phyloP scores from a whole-genome alignment of 1,140 invertebrate species.

The Drosophila eugracilis region DNA sequence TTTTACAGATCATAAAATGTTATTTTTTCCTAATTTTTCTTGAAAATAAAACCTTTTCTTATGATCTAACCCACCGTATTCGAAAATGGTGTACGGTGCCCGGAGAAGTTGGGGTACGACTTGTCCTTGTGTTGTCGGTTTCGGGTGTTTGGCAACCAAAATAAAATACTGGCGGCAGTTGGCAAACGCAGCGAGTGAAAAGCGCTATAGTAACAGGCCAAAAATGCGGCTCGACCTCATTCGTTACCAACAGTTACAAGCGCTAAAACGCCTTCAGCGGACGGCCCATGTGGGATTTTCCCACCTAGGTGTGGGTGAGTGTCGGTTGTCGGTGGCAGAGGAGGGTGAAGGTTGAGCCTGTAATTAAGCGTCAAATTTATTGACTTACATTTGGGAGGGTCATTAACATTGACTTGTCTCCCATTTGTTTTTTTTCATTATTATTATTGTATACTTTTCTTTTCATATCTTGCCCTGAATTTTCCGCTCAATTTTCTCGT shows the following conservation, averaged over 20 bases:
- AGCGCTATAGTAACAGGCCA: slow-evolving; percentile 45
- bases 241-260: slow-evolving; percentile 80
- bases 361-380: slow-evolving; percentile 54
- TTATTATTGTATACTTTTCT: slow-evolving; percentile 7
- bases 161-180: slow-evolving; percentile 50
- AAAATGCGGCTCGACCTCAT: slow-evolving; percentile 67
- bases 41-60: too few relatives aligned
- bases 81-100: slow-evolving; percentile 1
- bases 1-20: too few relatives aligned
- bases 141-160: slow-evolving; percentile 78
- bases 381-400: slow-evolving; percentile 32
- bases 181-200: slow-evolving; percentile 46
- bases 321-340: too few relatives aligned
- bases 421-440: slow-evolving; percentile 20
- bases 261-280: slow-evolving; percentile 65
- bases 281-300: slow-evolving; percentile 44
- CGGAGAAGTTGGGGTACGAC: slow-evolving; percentile 6
- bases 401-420: slow-evolving; percentile 43
- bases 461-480: slow-evolving; percentile 4
- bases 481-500: slow-evolving; percentile 8
- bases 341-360: slow-evolving; percentile 9
- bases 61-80: slow-evolving; percentile 34
- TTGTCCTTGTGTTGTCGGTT: slow-evolving; percentile 69
- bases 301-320: slow-evolving; percentile 26
- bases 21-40: too few relatives aligned